phyloP scores from a whole-genome alignment of 2,888 invertebrate species.

The Tenthredo livida region DNA sequence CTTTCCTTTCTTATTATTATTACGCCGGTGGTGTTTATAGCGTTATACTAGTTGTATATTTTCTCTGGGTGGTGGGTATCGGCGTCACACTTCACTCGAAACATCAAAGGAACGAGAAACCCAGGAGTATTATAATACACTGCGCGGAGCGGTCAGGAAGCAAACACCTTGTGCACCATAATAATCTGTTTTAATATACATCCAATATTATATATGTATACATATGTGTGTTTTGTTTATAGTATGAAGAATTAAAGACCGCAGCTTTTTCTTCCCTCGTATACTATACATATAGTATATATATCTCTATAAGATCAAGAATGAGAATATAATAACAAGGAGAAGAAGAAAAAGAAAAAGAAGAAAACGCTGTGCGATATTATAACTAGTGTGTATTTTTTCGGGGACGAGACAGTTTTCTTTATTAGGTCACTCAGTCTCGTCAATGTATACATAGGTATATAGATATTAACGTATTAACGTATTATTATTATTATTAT shows the following conservation, averaged over 20 bases:
- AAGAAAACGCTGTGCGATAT: background rate
- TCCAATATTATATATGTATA: background rate
- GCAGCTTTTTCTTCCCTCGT: background rate
- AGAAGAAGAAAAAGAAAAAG: background rate
- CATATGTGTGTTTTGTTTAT: slow-evolving; percentile 12
- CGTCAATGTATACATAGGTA: slow-evolving; percentile 17
- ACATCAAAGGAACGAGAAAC: slow-evolving; percentile 50
- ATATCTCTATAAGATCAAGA: background rate
- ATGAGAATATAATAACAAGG: background rate
- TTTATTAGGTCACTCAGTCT: slow-evolving; percentile 50
- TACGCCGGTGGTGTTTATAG: slow-evolving; percentile 48
- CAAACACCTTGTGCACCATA: slow-evolving; percentile 48
- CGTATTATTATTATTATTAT: background rate
- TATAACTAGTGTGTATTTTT: background rate
- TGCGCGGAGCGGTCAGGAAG: slow-evolving; percentile 51
- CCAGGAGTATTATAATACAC: slow-evolving; percentile 51
- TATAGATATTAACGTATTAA: background rate
- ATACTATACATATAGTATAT: no score
- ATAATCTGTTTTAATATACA: slow-evolving; percentile 35
- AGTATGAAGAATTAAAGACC: background rate
- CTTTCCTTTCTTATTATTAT: slow-evolving; percentile 53
- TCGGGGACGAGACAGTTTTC: background rate
- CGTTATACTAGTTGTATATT: slow-evolving; percentile 54
- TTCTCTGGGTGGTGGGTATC: slow-evolving; percentile 44
- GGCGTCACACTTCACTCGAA: slow-evolving; percentile 52